Percentiles rank a stretch among this genome's conserved stretches.
phyloP scores from a whole-genome alignment of 2,888 invertebrate species.

The Zele albiditarsus region DNA sequence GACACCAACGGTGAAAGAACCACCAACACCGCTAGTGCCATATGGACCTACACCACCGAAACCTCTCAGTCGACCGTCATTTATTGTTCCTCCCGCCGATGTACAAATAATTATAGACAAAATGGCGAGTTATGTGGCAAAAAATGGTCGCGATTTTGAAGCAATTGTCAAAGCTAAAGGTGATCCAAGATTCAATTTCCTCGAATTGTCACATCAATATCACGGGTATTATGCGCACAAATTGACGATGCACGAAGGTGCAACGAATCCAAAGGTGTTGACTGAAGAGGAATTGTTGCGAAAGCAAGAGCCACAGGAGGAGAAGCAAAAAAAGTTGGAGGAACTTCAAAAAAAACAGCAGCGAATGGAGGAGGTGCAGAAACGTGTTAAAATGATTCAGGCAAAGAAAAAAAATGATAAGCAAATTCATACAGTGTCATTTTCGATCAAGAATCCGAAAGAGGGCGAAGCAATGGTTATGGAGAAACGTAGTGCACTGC shows the following conservation, averaged over 20 bases:
- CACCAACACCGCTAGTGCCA: slow-evolving; percentile 63
- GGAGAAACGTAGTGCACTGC: slow-evolving; percentile 80
- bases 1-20: slow-evolving; percentile 54
- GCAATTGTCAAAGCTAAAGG: slow-evolving; percentile 87
- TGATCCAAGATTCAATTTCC: slow-evolving; percentile 91
- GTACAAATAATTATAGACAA: slow-evolving; percentile 93
- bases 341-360: slow-evolving; percentile 68
- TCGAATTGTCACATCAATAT: slow-evolving; percentile 84
- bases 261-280: slow-evolving; percentile 65
- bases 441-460: slow-evolving; percentile 88
- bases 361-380: slow-evolving; percentile 71
- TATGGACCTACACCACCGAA: slow-evolving; percentile 67
- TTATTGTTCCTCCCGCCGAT: slow-evolving; percentile 85
- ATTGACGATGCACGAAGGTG: slow-evolving; percentile 74
- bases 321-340: slow-evolving; percentile 68
- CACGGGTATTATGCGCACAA: slow-evolving; percentile 88
- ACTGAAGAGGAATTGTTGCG: slow-evolving; percentile 69
- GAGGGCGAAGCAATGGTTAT: slow-evolving; percentile 80
- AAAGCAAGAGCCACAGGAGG: slow-evolving; percentile 68
- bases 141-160: slow-evolving; percentile 96
- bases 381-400: slow-evolving; percentile 68
- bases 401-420: slow-evolving; percentile 69
- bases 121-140: slow-evolving; percentile 96
- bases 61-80: slow-evolving; percentile 72
- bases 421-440: slow-evolving; percentile 79